Conservation (phyloP, 2,113 vertebrate species). For the Rhadina sibilatrix region DNA sequence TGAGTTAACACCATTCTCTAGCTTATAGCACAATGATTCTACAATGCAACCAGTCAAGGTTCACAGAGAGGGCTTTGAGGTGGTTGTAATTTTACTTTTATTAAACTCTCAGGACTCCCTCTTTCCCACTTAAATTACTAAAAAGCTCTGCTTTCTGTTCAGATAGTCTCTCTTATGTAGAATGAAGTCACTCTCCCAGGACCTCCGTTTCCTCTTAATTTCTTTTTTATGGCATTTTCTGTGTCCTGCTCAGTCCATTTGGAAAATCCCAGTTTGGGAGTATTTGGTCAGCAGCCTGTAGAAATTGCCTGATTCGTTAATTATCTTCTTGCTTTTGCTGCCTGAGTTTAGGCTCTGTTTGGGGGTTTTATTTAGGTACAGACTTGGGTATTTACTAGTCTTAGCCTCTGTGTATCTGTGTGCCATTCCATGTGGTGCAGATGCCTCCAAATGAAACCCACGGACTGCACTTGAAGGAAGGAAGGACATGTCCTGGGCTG, state of each 20-base stretch:
- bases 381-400: background rate
- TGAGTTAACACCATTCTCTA: background rate
- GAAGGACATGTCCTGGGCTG: background rate
- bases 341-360: background rate
- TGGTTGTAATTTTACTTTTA: background rate
- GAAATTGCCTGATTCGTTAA: background rate
- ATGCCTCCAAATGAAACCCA: background rate
- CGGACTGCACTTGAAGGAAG: background rate
- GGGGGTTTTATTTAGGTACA: background rate
- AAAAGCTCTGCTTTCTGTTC: background rate
- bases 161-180: background rate
- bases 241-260: background rate
- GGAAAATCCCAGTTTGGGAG: background rate
- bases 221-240: background rate
- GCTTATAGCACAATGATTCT: background rate
- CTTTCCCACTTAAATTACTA: background rate
- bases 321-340: background rate
- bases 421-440: background rate
- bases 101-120: background rate
- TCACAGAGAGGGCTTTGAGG: accelerated
- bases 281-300: background rate
- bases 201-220: background rate
- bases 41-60: background rate
- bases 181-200: background rate
- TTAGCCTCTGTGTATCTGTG: background rate